These are phyloP conservation scores for Drosophila suzukii DNA, from an alignment of 1,140 invertebrate species.

Conservation along the genomic window DNA sequence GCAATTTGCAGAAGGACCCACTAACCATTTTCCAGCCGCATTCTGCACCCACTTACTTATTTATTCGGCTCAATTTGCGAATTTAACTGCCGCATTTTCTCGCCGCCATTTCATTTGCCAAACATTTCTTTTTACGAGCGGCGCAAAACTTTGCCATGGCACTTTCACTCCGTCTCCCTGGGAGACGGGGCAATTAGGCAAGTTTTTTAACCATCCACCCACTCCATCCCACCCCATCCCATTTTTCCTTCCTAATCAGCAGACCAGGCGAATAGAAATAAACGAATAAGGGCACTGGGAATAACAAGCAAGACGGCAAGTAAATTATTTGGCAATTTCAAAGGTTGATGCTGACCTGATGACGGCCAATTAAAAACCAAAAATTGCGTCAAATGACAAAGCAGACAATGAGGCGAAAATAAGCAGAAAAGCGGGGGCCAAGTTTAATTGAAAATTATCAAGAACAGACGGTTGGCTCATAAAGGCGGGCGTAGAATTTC, in stretches of 20 bases:
- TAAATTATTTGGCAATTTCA: constrained; percentile 65
- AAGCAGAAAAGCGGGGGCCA: constrained; percentile 11
- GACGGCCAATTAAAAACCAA: constrained; percentile 64
- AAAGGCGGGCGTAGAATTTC: constrained; percentile 19
- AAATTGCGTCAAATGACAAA: constrained; percentile 46
- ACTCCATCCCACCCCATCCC: constrained; percentile 5
- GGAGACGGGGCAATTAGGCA: constrained; percentile 58
- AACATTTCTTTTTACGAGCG: constrained; percentile 47
- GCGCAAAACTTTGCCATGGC: constrained; percentile 33
- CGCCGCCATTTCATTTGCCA: constrained; percentile 46
- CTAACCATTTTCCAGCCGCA: neutral
- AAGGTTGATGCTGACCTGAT: constrained; percentile 59
- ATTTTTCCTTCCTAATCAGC: constrained; percentile 59
- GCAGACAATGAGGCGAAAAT: constrained; percentile 12
- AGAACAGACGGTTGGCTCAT: constrained; percentile 19
- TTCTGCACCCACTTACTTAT: constrained; percentile 32
- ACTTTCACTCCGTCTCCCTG: constrained; percentile 1
- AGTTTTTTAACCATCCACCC: constrained; percentile 31
- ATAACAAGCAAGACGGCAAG: constrained; percentile 28
- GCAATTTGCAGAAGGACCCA: constrained; percentile 3
- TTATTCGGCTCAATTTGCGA: constrained; percentile 49
- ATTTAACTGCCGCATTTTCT: constrained; percentile 36
- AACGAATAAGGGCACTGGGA: neutral
- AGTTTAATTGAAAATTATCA: constrained; percentile 67
- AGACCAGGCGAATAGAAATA: constrained; percentile 1